Conservation (phyloP, 2,888 invertebrate genomes). For the Oithona nana region DNA sequence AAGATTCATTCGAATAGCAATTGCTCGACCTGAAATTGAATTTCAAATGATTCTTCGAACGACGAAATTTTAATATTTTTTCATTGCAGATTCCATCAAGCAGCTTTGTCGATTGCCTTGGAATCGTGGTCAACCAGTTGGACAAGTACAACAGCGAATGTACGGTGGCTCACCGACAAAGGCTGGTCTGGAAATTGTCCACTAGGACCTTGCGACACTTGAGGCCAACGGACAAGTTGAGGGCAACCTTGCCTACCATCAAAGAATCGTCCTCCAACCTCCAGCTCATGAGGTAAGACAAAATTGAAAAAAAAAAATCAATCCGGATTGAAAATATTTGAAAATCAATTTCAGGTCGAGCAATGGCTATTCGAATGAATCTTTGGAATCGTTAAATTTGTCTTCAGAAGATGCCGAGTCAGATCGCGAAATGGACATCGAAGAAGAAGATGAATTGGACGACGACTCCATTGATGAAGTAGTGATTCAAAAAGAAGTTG, state of each 20-base stretch:
- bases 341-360: conserved; percentile 34
- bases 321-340: background rate
- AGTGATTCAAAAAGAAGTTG: background rate
- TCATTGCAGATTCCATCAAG: conserved; percentile 42
- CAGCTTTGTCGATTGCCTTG: conserved; percentile 41
- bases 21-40: conserved; percentile 37
- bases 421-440: conserved; percentile 13
- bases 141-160: conserved; percentile 50
- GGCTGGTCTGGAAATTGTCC: conserved; percentile 55
- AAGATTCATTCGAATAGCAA: conserved; percentile 33
- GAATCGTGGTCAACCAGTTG: conserved; percentile 42
- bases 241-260: conserved; percentile 50
- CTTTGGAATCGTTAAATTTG: conserved; percentile 3
- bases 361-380: conserved; percentile 37
- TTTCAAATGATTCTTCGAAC: background rate
- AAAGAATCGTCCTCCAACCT: conserved; percentile 33
- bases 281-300: conserved; percentile 6
- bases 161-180: conserved; percentile 41
- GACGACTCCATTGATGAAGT: no score
- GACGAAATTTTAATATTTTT: background rate
- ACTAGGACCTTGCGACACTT: conserved; percentile 49
- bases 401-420: background rate
- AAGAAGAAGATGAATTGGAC: conserved; percentile 4
- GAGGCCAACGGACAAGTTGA: conserved; percentile 51
- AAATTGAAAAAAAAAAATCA: background rate